phyloP scores from a whole-genome alignment of 2,797 vertebrate species.

The Anolis apletophallus region DNA sequence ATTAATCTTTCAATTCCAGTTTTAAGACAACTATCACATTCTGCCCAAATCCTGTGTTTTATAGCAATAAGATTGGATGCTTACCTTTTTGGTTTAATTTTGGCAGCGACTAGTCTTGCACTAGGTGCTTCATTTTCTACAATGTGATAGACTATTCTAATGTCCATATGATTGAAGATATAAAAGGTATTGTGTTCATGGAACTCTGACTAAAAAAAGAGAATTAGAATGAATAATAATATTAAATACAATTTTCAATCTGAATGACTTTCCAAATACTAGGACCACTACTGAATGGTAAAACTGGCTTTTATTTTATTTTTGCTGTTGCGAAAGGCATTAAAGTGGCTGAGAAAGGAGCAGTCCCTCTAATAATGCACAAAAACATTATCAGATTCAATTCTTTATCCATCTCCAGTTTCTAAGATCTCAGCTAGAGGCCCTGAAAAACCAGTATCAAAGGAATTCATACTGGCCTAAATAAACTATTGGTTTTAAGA shows the following conservation, averaged over 20 bases:
- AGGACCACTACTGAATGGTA: background rate
- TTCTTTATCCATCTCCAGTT: background rate
- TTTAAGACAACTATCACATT: background rate
- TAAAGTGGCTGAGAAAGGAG: background rate
- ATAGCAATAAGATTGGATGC: slow-evolving; percentile 38
- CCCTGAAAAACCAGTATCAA: background rate
- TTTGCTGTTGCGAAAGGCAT: background rate
- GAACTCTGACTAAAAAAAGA: slow-evolving; percentile 85
- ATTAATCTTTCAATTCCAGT: slow-evolving; percentile 17
- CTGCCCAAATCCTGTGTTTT: background rate
- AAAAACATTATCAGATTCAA: background rate
- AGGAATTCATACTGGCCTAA: background rate
- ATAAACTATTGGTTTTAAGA: background rate
- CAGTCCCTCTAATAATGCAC: too few species aligned
- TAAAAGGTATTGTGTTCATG: slow-evolving; percentile 91
- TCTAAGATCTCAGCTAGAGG: background rate
- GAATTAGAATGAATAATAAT: background rate
- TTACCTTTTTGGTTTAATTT: slow-evolving; percentile 95
- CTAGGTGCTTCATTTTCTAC: slow-evolving; percentile 88
- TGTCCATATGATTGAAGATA: slow-evolving; percentile 95
- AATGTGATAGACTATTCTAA: slow-evolving; percentile 89
- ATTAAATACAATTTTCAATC: background rate
- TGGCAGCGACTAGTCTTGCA: slow-evolving; percentile 91
- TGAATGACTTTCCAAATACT: background rate
- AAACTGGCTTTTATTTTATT: background rate